Conservation (phyloP, 2,797 vertebrate genomes). For the Sebastolobus alascanus region DNA sequence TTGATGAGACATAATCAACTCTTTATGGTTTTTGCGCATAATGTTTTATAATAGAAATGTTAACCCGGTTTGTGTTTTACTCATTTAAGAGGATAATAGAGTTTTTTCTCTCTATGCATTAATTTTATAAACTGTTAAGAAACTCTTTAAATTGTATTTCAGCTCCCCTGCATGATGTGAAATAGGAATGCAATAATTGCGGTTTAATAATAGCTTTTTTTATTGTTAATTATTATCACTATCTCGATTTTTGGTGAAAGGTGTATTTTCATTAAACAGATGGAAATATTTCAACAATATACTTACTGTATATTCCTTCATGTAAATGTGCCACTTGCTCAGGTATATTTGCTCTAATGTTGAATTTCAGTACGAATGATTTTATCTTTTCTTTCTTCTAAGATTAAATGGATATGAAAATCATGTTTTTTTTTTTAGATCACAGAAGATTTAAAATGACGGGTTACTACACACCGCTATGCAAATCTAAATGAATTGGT, state of each 20-base stretch:
- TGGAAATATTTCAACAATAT: slow-evolving; percentile 14
- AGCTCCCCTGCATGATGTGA: slow-evolving; percentile 47
- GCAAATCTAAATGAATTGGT: slow-evolving; percentile 25
- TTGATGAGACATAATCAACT: slow-evolving; percentile 17
- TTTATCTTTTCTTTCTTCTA: slow-evolving; percentile 21
- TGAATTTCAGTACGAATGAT: not conserved
- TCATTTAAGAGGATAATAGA: not conserved
- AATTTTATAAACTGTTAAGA: slow-evolving; percentile 12
- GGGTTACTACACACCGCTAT: slow-evolving; percentile 11
- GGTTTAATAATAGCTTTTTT: slow-evolving; percentile 14
- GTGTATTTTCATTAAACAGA: slow-evolving; percentile 28
- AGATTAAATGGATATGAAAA: not conserved
- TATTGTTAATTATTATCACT: not conserved
- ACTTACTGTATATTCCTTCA: slow-evolving; percentile 23
- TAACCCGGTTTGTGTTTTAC: not conserved
- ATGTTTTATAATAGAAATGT: slow-evolving; percentile 20
- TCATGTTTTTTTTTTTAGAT: not conserved
- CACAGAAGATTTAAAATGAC: not conserved
- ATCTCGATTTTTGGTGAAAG: not conserved
- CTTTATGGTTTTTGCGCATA: not conserved
- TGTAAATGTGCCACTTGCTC: slow-evolving; percentile 49
- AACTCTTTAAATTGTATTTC: slow-evolving; percentile 19
- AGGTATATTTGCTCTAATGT: slow-evolving; percentile 57
- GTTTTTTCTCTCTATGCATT: not conserved
- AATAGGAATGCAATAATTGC: slow-evolving; percentile 7